Evolutionary conservation across 1,140 invertebrate genomes (phyloP).

Genomic region (Papilio polytes): DNA sequence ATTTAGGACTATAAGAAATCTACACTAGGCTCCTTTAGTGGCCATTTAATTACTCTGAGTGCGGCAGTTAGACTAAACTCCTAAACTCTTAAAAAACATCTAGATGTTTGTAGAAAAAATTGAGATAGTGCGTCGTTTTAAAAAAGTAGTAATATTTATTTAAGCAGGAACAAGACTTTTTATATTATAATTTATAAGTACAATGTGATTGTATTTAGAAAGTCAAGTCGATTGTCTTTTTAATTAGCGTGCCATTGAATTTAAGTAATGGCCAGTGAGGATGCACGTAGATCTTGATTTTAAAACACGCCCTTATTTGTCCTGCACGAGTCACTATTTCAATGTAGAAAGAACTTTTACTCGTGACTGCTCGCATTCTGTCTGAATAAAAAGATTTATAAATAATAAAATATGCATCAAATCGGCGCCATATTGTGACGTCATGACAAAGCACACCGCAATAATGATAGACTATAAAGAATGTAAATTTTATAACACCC

Average conservation of each 20-base stretch:
- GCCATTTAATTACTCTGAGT: too few species aligned
- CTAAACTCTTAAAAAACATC: too few species aligned
- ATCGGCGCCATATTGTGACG: too few species aligned
- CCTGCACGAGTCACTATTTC: not conserved
- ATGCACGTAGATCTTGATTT: constrained; percentile 19
- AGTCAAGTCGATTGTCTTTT: constrained; percentile 1
- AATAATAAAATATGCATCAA: too few species aligned
- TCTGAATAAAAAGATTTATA: too few species aligned
- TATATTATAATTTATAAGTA: constrained; percentile 5
- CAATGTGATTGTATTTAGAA: constrained; percentile 10
- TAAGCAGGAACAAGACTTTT: not conserved
- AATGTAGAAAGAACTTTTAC: not conserved
- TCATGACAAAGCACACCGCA: too few species aligned
- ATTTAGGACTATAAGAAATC: not conserved
- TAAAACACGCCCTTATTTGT: not conserved
- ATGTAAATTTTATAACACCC: not conserved
- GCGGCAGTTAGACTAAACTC: too few species aligned
- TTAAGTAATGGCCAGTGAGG: not conserved
- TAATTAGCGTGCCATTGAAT: constrained; percentile 24
- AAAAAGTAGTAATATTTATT: not conserved
- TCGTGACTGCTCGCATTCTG: too few species aligned
- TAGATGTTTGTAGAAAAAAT: not conserved
- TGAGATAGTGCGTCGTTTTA: not conserved
- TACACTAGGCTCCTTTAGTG: not conserved
- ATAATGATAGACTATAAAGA: not conserved